Conservation (phyloP, 1,140 invertebrate species). For the Atopsyche davidsoni region DNA sequence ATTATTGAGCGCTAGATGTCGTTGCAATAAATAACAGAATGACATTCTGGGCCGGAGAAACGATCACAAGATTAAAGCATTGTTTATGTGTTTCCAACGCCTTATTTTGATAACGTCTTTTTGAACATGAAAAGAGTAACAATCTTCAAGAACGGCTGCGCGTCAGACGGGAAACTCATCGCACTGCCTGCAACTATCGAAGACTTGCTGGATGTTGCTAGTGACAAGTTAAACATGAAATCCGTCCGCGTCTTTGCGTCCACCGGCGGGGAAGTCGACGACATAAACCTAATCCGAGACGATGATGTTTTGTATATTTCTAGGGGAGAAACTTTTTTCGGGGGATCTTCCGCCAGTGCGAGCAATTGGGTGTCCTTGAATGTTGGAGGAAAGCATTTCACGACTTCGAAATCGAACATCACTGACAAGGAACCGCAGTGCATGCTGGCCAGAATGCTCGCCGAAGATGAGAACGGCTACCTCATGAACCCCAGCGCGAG, state of each 20-base stretch:
- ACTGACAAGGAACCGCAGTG: conserved; percentile 73
- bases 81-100: too few relatives aligned
- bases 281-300: conserved; percentile 35
- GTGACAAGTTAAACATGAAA: conserved; percentile 26
- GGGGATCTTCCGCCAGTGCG: not conserved
- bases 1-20: too few relatives aligned
- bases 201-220: conserved; percentile 25
- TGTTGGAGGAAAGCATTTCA: conserved; percentile 77
- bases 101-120: too few relatives aligned
- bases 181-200: conserved; percentile 25
- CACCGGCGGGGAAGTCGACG: conserved; percentile 35
- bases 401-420: conserved; percentile 78
- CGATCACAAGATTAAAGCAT: too few relatives aligned
- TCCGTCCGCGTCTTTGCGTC: conserved; percentile 31
- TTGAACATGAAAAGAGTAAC: conserved; percentile 30
- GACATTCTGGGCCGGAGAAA: too few relatives aligned
- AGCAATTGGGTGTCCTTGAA: conserved; percentile 79
- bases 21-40: too few relatives aligned
- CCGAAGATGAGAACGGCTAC: conserved; percentile 57
- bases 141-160: conserved; percentile 29
- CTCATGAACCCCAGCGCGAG: conserved; percentile 68
- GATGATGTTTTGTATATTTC: conserved; percentile 36
- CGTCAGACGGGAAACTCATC: conserved; percentile 27
- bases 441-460: conserved; percentile 78
- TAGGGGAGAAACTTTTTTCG: conserved; percentile 31